Percentiles rank a stretch among this genome's conserved stretches.
phyloP scores from a whole-genome alignment of 2,113 vertebrate genomes.

The Leptocoma aspasia region DNA sequence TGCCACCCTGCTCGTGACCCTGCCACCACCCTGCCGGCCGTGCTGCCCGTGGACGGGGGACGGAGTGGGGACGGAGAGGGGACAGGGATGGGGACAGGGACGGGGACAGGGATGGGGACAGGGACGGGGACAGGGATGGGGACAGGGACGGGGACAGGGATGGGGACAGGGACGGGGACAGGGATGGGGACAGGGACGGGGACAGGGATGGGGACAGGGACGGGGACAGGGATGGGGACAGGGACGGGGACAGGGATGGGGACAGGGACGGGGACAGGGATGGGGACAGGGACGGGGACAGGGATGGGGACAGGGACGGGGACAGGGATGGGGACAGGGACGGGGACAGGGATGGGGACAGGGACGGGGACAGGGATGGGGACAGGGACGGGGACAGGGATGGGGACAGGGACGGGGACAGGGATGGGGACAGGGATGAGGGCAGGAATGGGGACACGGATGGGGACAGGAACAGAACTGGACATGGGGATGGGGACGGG shows the following conservation, averaged over 20 bases:
- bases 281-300: too few species aligned
- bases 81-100: neutral
- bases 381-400: neutral
- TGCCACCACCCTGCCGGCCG: neutral
- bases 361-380: too few species aligned
- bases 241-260: accelerated
- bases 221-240: neutral
- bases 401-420: neutral
- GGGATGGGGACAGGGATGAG: neutral
- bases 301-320: too few species aligned
- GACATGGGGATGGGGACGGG: neutral
- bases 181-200: accelerated
- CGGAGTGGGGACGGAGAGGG: neutral
- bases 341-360: neutral
- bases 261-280: accelerated
- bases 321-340: neutral
- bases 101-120: too few species aligned
- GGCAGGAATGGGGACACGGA: too few species aligned
- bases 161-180: accelerated
- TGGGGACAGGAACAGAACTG: too few species aligned
- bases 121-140: too few species aligned
- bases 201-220: too few species aligned
- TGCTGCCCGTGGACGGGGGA: neutral
- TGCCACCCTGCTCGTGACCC: too few species aligned
- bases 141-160: too few species aligned